These are phyloP conservation scores for Toxotes chatareus DNA, from an alignment of 2,113 vertebrate species.

Conservation along the genomic window DNA sequence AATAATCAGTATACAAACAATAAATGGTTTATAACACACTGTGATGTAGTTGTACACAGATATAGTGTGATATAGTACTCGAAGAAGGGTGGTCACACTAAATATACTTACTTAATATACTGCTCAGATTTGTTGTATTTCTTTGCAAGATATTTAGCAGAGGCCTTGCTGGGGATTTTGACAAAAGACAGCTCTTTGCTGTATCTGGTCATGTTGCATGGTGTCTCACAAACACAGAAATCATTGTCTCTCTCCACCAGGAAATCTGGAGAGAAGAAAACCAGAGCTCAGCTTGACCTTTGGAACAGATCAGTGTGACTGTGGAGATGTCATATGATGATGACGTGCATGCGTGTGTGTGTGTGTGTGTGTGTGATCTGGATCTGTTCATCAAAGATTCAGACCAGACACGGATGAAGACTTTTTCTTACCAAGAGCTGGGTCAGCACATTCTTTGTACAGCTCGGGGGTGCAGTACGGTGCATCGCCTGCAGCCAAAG, in stretches of 20 bases:
- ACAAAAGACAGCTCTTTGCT: slow-evolving; percentile 99
- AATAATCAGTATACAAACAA: neutral
- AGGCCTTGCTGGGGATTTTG: slow-evolving; percentile 99
- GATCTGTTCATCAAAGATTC: slow-evolving; percentile 32
- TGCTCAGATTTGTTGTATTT: slow-evolving; percentile 99
- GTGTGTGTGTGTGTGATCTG: slow-evolving; percentile 6
- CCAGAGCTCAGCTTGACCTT: slow-evolving; percentile 48
- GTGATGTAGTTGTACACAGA: too few species aligned
- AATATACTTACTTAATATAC: slow-evolving; percentile 91
- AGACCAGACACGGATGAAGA: slow-evolving; percentile 23
- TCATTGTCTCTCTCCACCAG: slow-evolving; percentile 96
- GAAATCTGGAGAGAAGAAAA: slow-evolving; percentile 86
- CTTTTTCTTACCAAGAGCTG: slow-evolving; percentile 91
- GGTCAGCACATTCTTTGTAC: slow-evolving; percentile 98
- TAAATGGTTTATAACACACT: neutral
- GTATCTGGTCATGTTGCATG: slow-evolving; percentile 97
- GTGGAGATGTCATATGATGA: slow-evolving; percentile 4
- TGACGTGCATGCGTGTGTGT: slow-evolving; percentile 13
- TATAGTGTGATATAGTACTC: too few species aligned
- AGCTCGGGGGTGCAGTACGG: slow-evolving; percentile 97
- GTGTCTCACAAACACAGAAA: slow-evolving; percentile 96
- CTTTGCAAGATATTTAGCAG: slow-evolving; percentile 97
- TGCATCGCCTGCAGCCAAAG: slow-evolving; percentile 88
- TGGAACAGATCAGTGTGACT: slow-evolving; percentile 11
- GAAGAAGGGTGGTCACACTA: too few species aligned